Percentiles rank a stretch among this genome's conserved stretches.
Evolutionary conservation across 2,113 vertebrate genomes (phyloP).

Genomic region (Orthonyx spaldingii): DNA sequence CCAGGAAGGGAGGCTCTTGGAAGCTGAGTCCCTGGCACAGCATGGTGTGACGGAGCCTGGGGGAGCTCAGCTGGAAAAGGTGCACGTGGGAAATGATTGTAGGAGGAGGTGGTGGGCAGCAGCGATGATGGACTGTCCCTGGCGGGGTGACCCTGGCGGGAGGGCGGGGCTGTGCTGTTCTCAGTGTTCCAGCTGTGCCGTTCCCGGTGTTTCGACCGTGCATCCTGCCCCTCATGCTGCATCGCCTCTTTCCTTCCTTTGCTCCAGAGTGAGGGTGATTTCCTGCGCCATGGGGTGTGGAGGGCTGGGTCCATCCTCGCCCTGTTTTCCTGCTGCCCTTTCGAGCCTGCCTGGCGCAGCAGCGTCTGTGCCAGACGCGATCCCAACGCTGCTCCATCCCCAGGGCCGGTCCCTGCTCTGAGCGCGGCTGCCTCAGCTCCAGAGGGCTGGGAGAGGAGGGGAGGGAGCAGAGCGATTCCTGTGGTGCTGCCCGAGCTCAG

Average conservation of each 20-base stretch:
- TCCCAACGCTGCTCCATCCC: accelerated
- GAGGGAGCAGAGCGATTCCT: accelerated
- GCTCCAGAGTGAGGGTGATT: not conserved
- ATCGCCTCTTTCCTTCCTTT: not conserved
- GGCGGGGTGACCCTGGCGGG: accelerated
- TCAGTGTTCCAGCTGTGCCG: accelerated
- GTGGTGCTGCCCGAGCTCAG: not conserved
- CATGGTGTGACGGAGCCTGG: accelerated
- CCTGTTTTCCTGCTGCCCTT: not conserved
- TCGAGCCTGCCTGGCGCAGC: not conserved
- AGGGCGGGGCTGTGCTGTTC: accelerated
- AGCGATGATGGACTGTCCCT: accelerated
- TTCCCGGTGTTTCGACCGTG: accelerated
- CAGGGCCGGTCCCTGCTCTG: accelerated
- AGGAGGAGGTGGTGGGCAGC: accelerated
- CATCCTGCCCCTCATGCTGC: not conserved
- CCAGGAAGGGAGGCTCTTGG: not conserved
- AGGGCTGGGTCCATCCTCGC: not conserved
- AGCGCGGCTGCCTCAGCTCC: not conserved
- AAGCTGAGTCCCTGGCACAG: not conserved
- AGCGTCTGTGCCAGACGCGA: not conserved
- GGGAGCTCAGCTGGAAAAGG: not conserved
- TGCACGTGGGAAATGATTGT: accelerated
- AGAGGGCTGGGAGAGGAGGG: accelerated
- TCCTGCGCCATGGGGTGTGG: not conserved